Percentiles rank a stretch among this genome's conserved stretches.
Evolutionary conservation across 2,888 invertebrate genomes (phyloP).

Genomic region (Lepas anatifera): DNA sequence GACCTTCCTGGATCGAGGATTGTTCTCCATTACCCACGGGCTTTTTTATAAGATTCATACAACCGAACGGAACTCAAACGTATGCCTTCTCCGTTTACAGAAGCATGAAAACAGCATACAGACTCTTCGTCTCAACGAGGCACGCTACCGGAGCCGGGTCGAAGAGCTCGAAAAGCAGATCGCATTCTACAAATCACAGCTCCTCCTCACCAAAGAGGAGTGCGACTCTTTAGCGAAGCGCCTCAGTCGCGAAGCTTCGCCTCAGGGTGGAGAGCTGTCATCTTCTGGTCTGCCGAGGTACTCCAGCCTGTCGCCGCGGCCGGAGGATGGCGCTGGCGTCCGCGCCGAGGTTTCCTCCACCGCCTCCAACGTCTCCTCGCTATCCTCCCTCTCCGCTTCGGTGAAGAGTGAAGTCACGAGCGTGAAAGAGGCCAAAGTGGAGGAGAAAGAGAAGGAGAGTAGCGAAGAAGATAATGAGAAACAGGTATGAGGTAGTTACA

Average conservation of each 20-base stretch:
- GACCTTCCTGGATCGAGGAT: too few species aligned
- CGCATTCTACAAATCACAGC: conserved; percentile 5
- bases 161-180: conserved; percentile 3
- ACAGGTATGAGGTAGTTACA: neutral
- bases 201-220: conserved; percentile 4
- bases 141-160: neutral
- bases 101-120: neutral
- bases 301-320: conserved; percentile 4
- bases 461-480: conserved; percentile 12
- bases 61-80: too few species aligned
- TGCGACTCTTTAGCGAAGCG: neutral
- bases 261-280: too few species aligned
- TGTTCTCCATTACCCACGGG: too few species aligned
- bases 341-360: neutral
- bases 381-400: neutral
- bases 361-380: neutral
- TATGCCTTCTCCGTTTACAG: neutral
- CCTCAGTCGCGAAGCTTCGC: neutral
- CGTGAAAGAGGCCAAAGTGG: neutral
- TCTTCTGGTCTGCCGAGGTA: neutral
- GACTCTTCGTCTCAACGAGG: neutral
- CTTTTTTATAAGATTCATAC: too few species aligned
- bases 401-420: neutral
- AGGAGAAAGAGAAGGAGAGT: conserved; percentile 13
- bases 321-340: conserved; percentile 3